Evolutionary conservation across 2,797 vertebrate species (phyloP), one percentile per base, ranked within the genome.

Genomic region (Crocodylus rhombifer): DNA sequence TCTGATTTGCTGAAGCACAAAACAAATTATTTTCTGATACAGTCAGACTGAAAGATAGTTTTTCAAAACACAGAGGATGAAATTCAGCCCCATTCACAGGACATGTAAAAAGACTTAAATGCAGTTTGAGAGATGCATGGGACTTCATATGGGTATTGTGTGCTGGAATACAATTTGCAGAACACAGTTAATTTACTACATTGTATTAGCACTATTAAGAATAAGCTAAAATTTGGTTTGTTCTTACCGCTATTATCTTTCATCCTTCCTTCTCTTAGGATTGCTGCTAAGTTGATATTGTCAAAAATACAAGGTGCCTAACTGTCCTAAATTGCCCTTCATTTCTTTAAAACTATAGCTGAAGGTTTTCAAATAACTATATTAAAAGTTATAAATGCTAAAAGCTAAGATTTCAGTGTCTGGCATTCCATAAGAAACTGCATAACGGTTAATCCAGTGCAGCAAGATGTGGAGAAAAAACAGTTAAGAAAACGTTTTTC

Each of bases 11-110:
- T 94, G 90, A 77, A 95, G 71, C 85, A 85, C 64, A 14, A 7
- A 94, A 61, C 1, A 7, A 92, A 93, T 94, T 95, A 96, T 95
- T 90, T 95, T 87, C 82, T 85, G 88, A 95, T 92, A 86, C n/a
- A 91, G 91, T 94, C 89, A 91, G 77, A 92, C 82, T 67, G 91
- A 93, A 92, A 95, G 82, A 42, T 57, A 92, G 64, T 88, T 92
- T 95, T 91, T 95, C 89, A 94, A 26, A 82, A 84, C 91, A 26
- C 64, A 93, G 63, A 87, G 58, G 33, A 65, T 80, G 61, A 94
- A 92, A 94, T 90, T 82, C 83, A 36, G 36, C 86, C 55, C 83
- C 82, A 36, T 89, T 94, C 92, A 83, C 60, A 86, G 86, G 17
- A 33, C 84, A 58, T 96, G 58, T 95, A 88, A 84, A 95, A 96